Conservation (phyloP, 2,797 vertebrate species). For the Rhinogobio ventralis region DNA sequence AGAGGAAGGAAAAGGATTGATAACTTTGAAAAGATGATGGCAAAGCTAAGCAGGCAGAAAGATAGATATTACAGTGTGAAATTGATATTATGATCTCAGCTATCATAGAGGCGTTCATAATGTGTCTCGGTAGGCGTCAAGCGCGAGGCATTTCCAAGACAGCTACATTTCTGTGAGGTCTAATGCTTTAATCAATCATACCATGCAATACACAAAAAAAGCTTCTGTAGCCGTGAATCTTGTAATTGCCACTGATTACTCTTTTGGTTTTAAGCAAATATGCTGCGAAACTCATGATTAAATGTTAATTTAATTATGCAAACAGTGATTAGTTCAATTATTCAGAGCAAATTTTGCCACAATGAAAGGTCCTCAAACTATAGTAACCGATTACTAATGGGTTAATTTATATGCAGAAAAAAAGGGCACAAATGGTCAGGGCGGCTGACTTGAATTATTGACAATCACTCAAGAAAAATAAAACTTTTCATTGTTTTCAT, state of each 20-base stretch:
- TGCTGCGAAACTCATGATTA: constrained; percentile 32
- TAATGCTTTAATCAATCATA: constrained; percentile 37
- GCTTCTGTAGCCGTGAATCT: not conserved
- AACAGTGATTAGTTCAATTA: constrained; percentile 40
- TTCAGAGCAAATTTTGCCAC: constrained; percentile 2
- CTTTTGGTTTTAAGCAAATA: constrained; percentile 32
- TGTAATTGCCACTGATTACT: constrained; percentile 29
- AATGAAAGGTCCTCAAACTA: constrained; percentile 30
- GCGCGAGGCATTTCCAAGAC: constrained; percentile 25
- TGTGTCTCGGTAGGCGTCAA: not conserved
- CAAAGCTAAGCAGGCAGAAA: constrained; percentile 38
- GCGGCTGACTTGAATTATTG: constrained; percentile 44
- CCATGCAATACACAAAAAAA: not conserved
- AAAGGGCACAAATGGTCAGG: constrained; percentile 13
- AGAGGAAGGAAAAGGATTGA: constrained; percentile 30
- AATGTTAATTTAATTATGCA: constrained; percentile 43
- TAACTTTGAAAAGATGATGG: constrained; percentile 29
- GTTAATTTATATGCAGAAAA: constrained; percentile 19
- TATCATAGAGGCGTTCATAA: constrained; percentile 15
- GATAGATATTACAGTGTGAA: constrained; percentile 21
- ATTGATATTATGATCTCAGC: constrained; percentile 25
- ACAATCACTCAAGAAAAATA: constrained; percentile 66
- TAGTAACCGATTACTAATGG: constrained; percentile 23
- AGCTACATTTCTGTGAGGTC: constrained; percentile 27
- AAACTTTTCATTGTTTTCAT: constrained; percentile 62